Conservation (phyloP, 1,140 invertebrate species). For the Psix sp. region DNA sequence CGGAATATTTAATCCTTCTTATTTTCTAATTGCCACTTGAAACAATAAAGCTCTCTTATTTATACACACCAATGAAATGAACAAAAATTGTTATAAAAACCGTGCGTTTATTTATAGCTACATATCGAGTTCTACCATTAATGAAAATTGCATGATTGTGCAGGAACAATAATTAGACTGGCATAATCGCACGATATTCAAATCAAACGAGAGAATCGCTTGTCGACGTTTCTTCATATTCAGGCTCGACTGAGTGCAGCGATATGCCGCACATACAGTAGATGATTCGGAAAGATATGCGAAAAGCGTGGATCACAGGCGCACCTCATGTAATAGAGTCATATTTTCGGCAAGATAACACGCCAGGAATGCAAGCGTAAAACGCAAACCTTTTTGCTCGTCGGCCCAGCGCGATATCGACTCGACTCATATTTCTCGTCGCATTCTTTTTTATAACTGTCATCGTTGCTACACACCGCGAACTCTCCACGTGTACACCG, state of each 20-base stretch:
- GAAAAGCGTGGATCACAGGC: constrained; percentile 52
- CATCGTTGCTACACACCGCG: constrained; percentile 48
- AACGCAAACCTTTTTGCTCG: constrained; percentile 22
- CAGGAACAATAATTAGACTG: constrained; percentile 34
- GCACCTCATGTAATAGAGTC: constrained; percentile 52
- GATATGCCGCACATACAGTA: constrained; percentile 36
- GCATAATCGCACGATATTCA: constrained; percentile 33
- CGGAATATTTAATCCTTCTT: too few relatives aligned
- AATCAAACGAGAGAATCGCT: constrained; percentile 29
- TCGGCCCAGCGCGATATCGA: constrained; percentile 44
- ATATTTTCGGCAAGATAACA: constrained; percentile 58
- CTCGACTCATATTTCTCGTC: constrained; percentile 40
- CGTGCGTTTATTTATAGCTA: constrained; percentile 1
- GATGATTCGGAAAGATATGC: constrained; percentile 46
- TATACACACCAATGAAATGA: too few relatives aligned
- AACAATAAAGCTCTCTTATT: too few relatives aligned
- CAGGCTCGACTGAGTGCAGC: constrained; percentile 32
- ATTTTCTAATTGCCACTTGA: too few relatives aligned
- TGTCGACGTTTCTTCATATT: constrained; percentile 44
- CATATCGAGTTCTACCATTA: constrained; percentile 13
- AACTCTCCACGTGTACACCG: too few relatives aligned
- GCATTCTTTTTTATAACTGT: constrained; percentile 55
- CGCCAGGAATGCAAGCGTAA: constrained; percentile 49
- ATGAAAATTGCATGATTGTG: constrained; percentile 25
- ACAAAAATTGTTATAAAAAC: too few relatives aligned